Evolutionary conservation across 2,888 invertebrate species (phyloP), one percentile per base, ranked within the genome.

Genomic region (Spodoptera littoralis): DNA sequence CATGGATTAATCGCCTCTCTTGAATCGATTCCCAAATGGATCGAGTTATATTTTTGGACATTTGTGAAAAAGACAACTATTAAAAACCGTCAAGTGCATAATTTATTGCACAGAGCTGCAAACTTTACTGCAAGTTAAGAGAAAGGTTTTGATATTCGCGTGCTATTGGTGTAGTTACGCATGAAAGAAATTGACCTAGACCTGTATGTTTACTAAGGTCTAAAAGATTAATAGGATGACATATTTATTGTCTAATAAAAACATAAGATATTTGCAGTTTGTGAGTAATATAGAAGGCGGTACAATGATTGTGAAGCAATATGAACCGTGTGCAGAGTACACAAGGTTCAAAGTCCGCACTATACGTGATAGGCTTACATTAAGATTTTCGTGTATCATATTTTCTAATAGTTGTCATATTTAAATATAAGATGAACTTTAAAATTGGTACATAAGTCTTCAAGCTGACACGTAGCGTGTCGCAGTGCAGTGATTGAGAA

Each of bases 401-500:
- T 18, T 24, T 59, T 46, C 44, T 53, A 55, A 36, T 51, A 13
- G 24, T 55, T 55, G 30, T 72, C 53, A 27, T 54, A 43, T 36
- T 44, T 43, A 27, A 24, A 54, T 27, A 47, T 50, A 18, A 24
- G 62, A 56, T 46, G 27, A 72, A 50, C 27, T 59, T 46, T 42
- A 4, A 46, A 53, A 56, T 72, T 53, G 67, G 47, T 48, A 54
- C 36, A 55, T 53, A 27, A 24, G 22, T 51, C 22, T 53, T 54
- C 45, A 53, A 44, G 41, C 52, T 18, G 60, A 61, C 59, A 59
- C 60, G 46, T 27, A 51, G 30, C 52, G 22, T 79, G 64, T 71
- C 65, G 45, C 61, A 68, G 9, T 36, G 36, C 36, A 82, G 83
- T 83, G 83, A 84, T 82, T 82, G 82, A 77, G 80, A 82, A 80